A percentile compares a stretch with the other conserved stretches of the same genome.
These are phyloP conservation scores for Pipistrellus nathusii DNA, from an alignment of 2,797 vertebrate species.

Conservation along the genomic window DNA sequence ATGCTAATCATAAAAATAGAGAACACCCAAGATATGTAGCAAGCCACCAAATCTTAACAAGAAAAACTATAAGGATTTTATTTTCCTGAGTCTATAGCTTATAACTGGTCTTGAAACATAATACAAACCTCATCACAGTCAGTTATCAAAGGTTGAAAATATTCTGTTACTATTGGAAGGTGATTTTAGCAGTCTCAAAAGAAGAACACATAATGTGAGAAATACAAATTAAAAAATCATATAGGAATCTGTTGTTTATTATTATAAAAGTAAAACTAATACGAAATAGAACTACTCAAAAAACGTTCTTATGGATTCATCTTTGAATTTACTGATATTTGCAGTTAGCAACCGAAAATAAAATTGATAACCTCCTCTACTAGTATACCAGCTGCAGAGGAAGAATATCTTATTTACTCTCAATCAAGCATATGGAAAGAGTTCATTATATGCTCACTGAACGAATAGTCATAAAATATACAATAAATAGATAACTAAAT, in stretches of 20 bases:
- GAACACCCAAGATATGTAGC: neutral
- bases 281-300: neutral
- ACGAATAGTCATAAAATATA: neutral
- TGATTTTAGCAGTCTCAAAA: neutral
- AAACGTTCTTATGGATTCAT: neutral
- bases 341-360: neutral
- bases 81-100: neutral
- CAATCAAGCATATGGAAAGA: neutral
- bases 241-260: neutral
- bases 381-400: neutral
- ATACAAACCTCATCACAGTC: neutral
- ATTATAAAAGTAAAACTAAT: conserved; percentile 37
- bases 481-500: conserved; percentile 2
- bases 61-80: neutral
- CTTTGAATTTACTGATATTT: neutral
- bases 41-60: neutral
- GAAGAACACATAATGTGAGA: neutral
- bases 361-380: neutral
- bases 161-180: neutral
- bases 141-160: neutral
- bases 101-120: neutral
- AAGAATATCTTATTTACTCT: neutral
- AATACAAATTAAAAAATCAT: conserved; percentile 4
- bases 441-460: neutral
- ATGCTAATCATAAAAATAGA: neutral